Percentiles rank a stretch among this genome's conserved stretches.
Conservation (phyloP, 37 sponge, comb jelly and placozoan genomes). For the Hormiphora californensis region DNA sequence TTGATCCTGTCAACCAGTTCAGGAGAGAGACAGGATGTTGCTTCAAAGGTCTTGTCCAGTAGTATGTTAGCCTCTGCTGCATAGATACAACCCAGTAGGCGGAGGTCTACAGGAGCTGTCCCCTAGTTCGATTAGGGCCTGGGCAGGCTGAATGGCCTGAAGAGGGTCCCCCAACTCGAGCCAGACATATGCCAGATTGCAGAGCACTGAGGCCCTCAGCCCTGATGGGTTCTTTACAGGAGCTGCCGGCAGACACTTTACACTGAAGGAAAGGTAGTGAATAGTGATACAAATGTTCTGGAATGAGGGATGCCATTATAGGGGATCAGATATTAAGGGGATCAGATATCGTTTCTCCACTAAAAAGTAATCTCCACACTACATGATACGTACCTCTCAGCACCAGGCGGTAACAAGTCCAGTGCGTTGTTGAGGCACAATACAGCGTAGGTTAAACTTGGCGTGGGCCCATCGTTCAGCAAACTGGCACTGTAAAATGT, state of each 20-base stretch:
- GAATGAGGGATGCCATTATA: too few species aligned
- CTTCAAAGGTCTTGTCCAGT: slow-evolving; percentile 64
- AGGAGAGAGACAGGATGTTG: slow-evolving; percentile 37
- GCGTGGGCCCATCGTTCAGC: slow-evolving; percentile 22
- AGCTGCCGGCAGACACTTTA: neutral
- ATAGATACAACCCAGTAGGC: slow-evolving; percentile 62
- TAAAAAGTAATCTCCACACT: too few species aligned
- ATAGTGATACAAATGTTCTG: too few species aligned
- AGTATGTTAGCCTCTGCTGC: slow-evolving; percentile 70
- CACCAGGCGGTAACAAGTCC: slow-evolving; percentile 60
- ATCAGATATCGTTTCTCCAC: too few species aligned
- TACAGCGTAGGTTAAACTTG: slow-evolving; percentile 83
- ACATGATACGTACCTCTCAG: too few species aligned
- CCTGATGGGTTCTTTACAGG: neutral
- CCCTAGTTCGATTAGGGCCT: slow-evolving; percentile 59
- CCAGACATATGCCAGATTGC: slow-evolving; percentile 67
- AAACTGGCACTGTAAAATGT: neutral
- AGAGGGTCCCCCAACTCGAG: slow-evolving; percentile 87
- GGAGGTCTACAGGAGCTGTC: slow-evolving; percentile 4
- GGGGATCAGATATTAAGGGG: too few species aligned
- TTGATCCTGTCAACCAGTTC: neutral
- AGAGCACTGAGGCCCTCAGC: slow-evolving; percentile 14
- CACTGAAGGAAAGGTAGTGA: too few species aligned
- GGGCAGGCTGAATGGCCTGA: slow-evolving; percentile 67
- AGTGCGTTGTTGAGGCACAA: slow-evolving; percentile 87